Evolutionary conservation across 1,140 invertebrate species (phyloP).

Genomic region (Drosophila albomicans): DNA sequence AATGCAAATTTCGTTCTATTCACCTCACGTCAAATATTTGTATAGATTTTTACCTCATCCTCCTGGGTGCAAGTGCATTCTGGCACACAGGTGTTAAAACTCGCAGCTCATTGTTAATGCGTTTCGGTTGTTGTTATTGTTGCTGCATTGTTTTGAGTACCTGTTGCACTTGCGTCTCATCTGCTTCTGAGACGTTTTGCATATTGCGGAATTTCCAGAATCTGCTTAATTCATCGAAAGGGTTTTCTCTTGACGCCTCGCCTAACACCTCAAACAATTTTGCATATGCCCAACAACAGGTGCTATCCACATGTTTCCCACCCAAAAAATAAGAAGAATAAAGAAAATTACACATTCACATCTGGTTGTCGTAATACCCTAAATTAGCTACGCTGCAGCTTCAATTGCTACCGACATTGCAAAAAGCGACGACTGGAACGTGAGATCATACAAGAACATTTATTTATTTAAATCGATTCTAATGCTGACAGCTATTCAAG

Average conservation of each 20-base stretch:
- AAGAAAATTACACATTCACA: slow-evolving; percentile 1
- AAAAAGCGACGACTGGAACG: background rate
- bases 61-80: slow-evolving; percentile 64
- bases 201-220: slow-evolving; percentile 80
- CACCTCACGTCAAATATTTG: slow-evolving; percentile 78
- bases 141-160: background rate
- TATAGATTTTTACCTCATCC: slow-evolving; percentile 67
- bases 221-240: slow-evolving; percentile 74
- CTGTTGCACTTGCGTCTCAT: background rate
- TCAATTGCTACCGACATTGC: background rate
- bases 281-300: slow-evolving; percentile 53
- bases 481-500: slow-evolving; percentile 3
- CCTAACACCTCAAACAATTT: slow-evolving; percentile 49
- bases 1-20: slow-evolving; percentile 80
- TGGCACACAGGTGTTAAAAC: slow-evolving; percentile 79
- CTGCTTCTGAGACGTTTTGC: slow-evolving; percentile 37
- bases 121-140: slow-evolving; percentile 31
- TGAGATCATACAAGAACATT: background rate
- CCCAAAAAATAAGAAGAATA: background rate
- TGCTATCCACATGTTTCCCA: slow-evolving; percentile 26
- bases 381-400: background rate
- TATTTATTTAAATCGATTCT: background rate
- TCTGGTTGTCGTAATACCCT: background rate
- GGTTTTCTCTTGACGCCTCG: slow-evolving; percentile 46
- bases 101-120: slow-evolving; percentile 78